Conservation (phyloP, 2,113 vertebrate genomes). For the Catharus bicknelli region DNA sequence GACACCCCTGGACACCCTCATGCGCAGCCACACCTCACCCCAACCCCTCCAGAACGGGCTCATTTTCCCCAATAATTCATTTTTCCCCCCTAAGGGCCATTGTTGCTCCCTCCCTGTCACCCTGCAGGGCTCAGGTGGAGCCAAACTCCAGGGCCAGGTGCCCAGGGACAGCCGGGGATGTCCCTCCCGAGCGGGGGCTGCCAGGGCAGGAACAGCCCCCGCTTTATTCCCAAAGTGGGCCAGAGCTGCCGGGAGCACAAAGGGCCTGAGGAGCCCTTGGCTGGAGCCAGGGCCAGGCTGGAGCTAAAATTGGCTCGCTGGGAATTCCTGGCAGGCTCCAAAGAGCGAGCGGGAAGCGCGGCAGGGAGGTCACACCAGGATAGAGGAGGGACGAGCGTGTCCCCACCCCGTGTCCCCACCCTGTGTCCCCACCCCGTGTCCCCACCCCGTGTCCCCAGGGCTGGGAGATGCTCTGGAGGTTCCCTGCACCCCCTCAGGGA, state of each 20-base stretch:
- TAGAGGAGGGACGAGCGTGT: background rate
- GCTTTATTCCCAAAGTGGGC: slow-evolving; percentile 25
- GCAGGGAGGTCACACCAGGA: rapidly evolving
- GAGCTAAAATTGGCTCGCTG: slow-evolving; percentile 70
- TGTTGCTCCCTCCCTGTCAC: rapidly evolving
- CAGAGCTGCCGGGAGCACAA: slow-evolving; percentile 16
- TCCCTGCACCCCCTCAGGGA: background rate
- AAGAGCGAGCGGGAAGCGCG: background rate
- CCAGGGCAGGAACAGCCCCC: background rate
- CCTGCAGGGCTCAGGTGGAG: background rate
- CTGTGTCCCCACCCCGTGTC: rapidly evolving
- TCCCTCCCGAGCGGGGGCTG: rapidly evolving
- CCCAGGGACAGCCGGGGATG: rapidly evolving
- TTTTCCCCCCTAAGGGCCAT: rapidly evolving
- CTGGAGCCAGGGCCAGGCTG: background rate
- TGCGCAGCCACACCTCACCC: background rate
- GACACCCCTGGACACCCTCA: background rate
- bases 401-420: background rate
- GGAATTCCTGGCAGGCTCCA: slow-evolving; percentile 46
- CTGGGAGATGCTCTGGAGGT: background rate
- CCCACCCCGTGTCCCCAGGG: background rate
- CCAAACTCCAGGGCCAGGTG: background rate
- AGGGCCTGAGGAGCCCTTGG: slow-evolving; percentile 16
- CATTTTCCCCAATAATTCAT: rapidly evolving
- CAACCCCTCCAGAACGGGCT: rapidly evolving